Conservation (phyloP, 2,113 vertebrate genomes). For the Heterocephalus glaber region DNA sequence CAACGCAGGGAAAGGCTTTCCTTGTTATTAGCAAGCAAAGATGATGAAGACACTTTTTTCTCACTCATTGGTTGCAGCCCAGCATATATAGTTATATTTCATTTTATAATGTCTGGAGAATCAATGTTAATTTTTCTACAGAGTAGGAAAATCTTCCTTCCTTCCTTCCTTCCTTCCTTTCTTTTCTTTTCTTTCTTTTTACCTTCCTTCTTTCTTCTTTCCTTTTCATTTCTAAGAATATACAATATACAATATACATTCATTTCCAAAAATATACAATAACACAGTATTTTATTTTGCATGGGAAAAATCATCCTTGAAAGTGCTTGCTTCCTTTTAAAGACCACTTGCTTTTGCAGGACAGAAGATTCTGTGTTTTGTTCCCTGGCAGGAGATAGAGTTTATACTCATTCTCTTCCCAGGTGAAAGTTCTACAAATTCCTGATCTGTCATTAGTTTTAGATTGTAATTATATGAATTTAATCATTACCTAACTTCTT, state of each 20-base stretch:
- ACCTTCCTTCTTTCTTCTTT: neutral
- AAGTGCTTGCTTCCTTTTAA: neutral
- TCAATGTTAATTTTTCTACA: neutral
- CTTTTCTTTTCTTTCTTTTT: neutral
- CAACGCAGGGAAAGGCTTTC: neutral
- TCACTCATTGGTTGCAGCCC: neutral
- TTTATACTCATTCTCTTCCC: rapidly evolving
- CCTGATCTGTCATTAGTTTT: neutral
- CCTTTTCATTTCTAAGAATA: neutral
- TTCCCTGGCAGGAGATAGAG: neutral
- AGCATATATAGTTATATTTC: neutral
- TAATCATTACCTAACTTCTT: conserved; percentile 6
- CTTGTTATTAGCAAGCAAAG: neutral
- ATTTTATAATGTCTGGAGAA: neutral
- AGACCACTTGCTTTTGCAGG: neutral
- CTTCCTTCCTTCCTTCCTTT: neutral
- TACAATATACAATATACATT: neutral
- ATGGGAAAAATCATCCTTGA: neutral
- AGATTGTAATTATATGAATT: neutral
- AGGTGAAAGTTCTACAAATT: neutral
- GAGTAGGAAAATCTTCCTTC: neutral
- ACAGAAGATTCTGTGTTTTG: neutral
- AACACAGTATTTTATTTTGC: neutral
- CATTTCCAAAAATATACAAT: neutral
- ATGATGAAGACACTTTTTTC: neutral